These are phyloP conservation scores for Brachystomella parvula DNA, from an alignment of 1,140 invertebrate species.

Conservation along the genomic window DNA sequence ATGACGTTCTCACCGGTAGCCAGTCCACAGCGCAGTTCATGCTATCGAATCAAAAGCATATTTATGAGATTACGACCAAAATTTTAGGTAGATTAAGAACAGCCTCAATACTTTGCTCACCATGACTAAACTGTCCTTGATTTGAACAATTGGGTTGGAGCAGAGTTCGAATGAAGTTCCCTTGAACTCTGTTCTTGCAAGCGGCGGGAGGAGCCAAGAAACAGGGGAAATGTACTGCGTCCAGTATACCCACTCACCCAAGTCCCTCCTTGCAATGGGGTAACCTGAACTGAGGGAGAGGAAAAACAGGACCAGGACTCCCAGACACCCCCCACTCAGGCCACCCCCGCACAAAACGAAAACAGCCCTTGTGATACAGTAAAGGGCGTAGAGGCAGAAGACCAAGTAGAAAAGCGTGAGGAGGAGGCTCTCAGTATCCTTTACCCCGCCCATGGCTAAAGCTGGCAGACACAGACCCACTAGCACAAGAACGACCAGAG, in stretches of 20 bases:
- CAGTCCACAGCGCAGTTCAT: not conserved
- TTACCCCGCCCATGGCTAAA: conserved; percentile 13
- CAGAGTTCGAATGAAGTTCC: conserved; percentile 26
- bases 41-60: not conserved
- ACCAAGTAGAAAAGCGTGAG: conserved; percentile 60
- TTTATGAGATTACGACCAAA: not conserved
- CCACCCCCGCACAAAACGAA: conserved; percentile 54
- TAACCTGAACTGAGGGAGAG: conserved; percentile 61
- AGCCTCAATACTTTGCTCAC: conserved; percentile 24
- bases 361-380: conserved; percentile 60
- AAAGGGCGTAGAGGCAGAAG: conserved; percentile 62
- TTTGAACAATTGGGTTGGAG: conserved; percentile 35
- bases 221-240: conserved; percentile 61
- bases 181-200: conserved; percentile 57
- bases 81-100: no score
- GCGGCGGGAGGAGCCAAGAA: conserved; percentile 61
- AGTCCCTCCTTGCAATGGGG: conserved; percentile 60
- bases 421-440: conserved; percentile 10
- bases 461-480: not conserved
- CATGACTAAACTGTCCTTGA: conserved; percentile 28
- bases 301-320: conserved; percentile 56
- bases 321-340: conserved; percentile 51
- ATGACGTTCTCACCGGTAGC: not conserved
- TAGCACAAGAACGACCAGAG: not conserved
- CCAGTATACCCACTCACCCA: conserved; percentile 58